Percentiles rank a stretch among this genome's conserved stretches.
phyloP scores from a whole-genome alignment of 2,797 vertebrate genomes.

The Dermochelys coriacea region DNA sequence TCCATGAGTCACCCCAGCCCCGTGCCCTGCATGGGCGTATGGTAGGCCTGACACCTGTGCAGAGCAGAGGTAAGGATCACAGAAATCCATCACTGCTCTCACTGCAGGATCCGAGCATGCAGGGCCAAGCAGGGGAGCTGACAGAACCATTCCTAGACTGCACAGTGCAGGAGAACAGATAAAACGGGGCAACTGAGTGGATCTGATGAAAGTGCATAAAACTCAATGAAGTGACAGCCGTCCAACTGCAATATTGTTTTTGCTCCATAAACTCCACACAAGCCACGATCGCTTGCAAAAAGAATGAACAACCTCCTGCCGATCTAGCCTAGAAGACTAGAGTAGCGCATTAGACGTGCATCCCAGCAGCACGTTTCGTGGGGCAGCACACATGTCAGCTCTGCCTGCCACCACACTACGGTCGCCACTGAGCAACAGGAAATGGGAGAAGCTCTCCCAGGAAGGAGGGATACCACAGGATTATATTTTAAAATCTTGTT shows the following conservation, averaged over 20 bases:
- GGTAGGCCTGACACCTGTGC: not conserved
- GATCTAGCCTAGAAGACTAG: not conserved
- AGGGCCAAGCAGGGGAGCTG: not conserved
- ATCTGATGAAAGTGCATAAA: conserved; percentile 22
- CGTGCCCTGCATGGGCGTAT: not conserved
- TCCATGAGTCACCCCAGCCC: accelerated
- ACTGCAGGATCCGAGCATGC: too few relatives aligned
- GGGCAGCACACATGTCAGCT: not conserved
- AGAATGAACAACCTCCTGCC: not conserved
- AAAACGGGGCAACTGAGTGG: not conserved
- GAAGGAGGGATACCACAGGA: not conserved
- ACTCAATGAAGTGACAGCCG: conserved; percentile 12
- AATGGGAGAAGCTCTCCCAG: not conserved
- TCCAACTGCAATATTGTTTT: conserved; percentile 19
- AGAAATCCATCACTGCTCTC: not conserved
- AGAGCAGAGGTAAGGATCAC: not conserved
- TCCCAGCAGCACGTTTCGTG: not conserved
- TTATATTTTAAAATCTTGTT: not conserved
- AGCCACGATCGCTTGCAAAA: not conserved
- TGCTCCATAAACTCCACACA: conserved; percentile 38
- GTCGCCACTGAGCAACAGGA: not conserved
- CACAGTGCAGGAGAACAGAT: not conserved
- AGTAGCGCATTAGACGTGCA: not conserved
- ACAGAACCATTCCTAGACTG: not conserved
- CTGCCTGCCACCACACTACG: not conserved